phyloP scores from a whole-genome alignment of 2,888 invertebrate species.

The Rugalucina vietnamica region DNA sequence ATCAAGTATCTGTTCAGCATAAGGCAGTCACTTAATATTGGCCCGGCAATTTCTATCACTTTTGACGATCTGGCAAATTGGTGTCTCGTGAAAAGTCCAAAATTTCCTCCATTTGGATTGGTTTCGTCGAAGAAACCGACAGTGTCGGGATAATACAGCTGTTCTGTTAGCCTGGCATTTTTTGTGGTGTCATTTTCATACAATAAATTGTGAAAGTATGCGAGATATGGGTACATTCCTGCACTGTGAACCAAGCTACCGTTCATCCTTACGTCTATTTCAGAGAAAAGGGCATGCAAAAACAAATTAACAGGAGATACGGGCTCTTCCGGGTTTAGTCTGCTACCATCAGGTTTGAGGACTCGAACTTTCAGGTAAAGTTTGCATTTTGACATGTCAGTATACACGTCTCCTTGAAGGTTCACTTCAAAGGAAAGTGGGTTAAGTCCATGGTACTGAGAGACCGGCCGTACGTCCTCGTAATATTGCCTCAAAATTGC shows the following conservation, averaged over 20 bases:
- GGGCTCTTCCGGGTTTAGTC: neutral
- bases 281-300: neutral
- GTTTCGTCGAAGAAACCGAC: constrained; percentile 10
- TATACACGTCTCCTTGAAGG: constrained; percentile 4
- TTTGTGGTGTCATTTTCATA: neutral
- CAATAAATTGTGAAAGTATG: neutral
- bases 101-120: constrained; percentile 11
- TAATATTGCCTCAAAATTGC: constrained; percentile 2
- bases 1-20: constrained; percentile 19
- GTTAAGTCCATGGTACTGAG: neutral
- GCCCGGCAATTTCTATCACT: constrained; percentile 15
- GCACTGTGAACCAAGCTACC: neutral
- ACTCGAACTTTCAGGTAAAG: constrained; percentile 11
- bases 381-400: constrained; percentile 10
- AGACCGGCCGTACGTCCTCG: constrained; percentile 10
- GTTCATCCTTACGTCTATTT: constrained; percentile 16
- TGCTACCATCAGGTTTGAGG: neutral
- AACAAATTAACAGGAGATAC: constrained; percentile 5
- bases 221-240: neutral
- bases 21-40: constrained; percentile 1
- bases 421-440: neutral
- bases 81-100: constrained; percentile 9
- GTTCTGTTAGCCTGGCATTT: neutral
- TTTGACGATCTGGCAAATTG: neutral
- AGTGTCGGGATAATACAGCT: constrained; percentile 6